phyloP scores from a whole-genome alignment of 2,797 vertebrate genomes.

The Xenentodon cancila region DNA sequence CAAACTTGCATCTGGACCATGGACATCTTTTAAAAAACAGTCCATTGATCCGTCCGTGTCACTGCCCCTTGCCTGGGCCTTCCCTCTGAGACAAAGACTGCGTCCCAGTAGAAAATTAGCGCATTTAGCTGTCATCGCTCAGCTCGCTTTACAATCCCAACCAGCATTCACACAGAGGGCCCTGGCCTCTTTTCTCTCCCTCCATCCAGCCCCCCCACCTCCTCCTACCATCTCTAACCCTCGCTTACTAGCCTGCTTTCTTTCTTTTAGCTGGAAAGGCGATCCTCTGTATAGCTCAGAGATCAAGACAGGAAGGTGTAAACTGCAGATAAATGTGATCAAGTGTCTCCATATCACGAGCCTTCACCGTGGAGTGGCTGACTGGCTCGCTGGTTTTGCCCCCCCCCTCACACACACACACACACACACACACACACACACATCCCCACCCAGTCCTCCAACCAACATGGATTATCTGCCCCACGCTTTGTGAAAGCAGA shows the following conservation, averaged over 20 bases:
- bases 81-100: slow-evolving; percentile 88
- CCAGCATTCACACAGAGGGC: slow-evolving; percentile 88
- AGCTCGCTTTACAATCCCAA: slow-evolving; percentile 95
- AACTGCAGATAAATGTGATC: slow-evolving; percentile 92
- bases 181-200: slow-evolving; percentile 73
- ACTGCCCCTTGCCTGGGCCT: slow-evolving; percentile 72
- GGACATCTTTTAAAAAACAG: slow-evolving; percentile 10
- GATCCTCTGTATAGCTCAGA: slow-evolving; percentile 89
- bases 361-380: slow-evolving; percentile 70
- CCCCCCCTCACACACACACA: not conserved
- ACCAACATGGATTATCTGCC: slow-evolving; percentile 66
- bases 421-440: not conserved
- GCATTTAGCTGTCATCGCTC: slow-evolving; percentile 99
- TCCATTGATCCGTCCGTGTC: slow-evolving; percentile 43
- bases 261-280: slow-evolving; percentile 88
- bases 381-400: slow-evolving; percentile 41
- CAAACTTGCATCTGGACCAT: slow-evolving; percentile 24
- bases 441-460: slow-evolving; percentile 11
- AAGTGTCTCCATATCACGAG: slow-evolving; percentile 84
- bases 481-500: slow-evolving; percentile 62
- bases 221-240: slow-evolving; percentile 44
- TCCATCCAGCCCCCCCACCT: slow-evolving; percentile 38
- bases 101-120: slow-evolving; percentile 96
- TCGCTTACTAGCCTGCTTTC: slow-evolving; percentile 66
- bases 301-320: slow-evolving; percentile 94